Conservation (phyloP, 2,888 invertebrate species). For the Hirtodrosophila histrioides region DNA sequence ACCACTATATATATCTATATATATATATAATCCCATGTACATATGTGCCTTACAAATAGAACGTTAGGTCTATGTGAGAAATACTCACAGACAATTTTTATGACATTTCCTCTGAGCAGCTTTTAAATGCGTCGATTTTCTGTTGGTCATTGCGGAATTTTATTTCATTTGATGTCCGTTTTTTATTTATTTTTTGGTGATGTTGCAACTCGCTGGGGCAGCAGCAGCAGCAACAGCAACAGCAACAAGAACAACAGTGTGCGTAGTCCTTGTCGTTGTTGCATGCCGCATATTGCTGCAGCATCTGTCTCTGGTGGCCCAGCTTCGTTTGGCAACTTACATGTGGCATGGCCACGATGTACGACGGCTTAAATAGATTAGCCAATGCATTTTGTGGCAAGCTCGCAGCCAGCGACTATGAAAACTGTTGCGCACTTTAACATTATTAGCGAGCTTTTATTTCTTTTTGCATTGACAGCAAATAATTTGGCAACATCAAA, state of each 20-base stretch:
- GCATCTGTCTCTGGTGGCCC: slow-evolving; percentile 21
- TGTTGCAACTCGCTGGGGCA: not conserved
- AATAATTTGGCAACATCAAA: slow-evolving; percentile 49
- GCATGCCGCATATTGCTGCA: slow-evolving; percentile 30
- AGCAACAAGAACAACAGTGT: slow-evolving; percentile 18
- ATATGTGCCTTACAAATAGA: slow-evolving; percentile 6
- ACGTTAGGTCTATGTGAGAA: slow-evolving; percentile 30
- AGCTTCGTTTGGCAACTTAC: slow-evolving; percentile 28
- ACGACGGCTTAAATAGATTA: slow-evolving; percentile 63
- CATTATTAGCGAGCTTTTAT: not conserved
- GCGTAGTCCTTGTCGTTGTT: slow-evolving; percentile 18
- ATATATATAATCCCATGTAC: slow-evolving; percentile 3
- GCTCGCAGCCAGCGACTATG: not conserved
- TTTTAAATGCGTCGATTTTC: slow-evolving; percentile 27
- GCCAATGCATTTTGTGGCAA: slow-evolving; percentile 37
- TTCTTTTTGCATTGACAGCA: slow-evolving; percentile 15
- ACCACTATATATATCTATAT: not conserved
- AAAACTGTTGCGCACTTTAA: slow-evolving; percentile 28
- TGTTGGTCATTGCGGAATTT: slow-evolving; percentile 28
- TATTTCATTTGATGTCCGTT: slow-evolving; percentile 31
- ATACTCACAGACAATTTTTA: slow-evolving; percentile 43
- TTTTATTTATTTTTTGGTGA: slow-evolving; percentile 11
- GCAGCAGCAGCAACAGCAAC: slow-evolving; percentile 10
- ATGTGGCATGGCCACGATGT: slow-evolving; percentile 24
- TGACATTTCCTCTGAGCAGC: slow-evolving; percentile 44